These are phyloP conservation scores for Nibea albiflora DNA, from an alignment of 2,113 vertebrate genomes.

Conservation along the genomic window DNA sequence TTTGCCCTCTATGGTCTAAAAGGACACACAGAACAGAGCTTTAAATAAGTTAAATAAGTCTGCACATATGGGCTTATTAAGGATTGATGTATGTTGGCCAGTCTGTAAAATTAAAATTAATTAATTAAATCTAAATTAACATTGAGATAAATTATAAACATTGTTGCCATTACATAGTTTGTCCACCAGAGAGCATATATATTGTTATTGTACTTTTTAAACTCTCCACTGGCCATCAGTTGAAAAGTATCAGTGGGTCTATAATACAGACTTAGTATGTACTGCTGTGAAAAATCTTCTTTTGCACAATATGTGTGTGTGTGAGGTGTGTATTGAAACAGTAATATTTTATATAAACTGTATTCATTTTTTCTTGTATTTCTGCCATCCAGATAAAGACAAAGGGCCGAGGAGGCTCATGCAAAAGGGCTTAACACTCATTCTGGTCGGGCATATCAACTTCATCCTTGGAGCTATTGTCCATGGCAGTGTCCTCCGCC, in stretches of 20 bases:
- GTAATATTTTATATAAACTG: neutral
- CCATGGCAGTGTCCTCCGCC: conserved; percentile 91
- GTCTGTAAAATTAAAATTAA: neutral
- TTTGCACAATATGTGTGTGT: neutral
- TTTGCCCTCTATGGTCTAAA: neutral
- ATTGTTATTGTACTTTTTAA: neutral
- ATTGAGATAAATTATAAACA: neutral
- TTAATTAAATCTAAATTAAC: neutral
- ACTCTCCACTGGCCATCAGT: neutral
- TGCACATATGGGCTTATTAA: neutral
- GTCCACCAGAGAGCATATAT: neutral
- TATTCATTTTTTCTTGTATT: neutral
- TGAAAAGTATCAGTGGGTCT: neutral
- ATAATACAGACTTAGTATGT: neutral
- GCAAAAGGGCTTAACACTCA: conserved; percentile 88
- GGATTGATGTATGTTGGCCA: neutral
- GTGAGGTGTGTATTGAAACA: neutral
- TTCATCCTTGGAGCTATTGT: conserved; percentile 92
- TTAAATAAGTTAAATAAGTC: neutral
- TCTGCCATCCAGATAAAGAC: conserved; percentile 81
- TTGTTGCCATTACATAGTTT: neutral
- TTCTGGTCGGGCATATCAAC: conserved; percentile 91
- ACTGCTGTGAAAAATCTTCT: neutral
- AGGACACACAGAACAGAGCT: neutral
- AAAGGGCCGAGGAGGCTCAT: conserved; percentile 86